Evolutionary conservation across 2,113 vertebrate species (phyloP).

Genomic region (Lota lota): DNA sequence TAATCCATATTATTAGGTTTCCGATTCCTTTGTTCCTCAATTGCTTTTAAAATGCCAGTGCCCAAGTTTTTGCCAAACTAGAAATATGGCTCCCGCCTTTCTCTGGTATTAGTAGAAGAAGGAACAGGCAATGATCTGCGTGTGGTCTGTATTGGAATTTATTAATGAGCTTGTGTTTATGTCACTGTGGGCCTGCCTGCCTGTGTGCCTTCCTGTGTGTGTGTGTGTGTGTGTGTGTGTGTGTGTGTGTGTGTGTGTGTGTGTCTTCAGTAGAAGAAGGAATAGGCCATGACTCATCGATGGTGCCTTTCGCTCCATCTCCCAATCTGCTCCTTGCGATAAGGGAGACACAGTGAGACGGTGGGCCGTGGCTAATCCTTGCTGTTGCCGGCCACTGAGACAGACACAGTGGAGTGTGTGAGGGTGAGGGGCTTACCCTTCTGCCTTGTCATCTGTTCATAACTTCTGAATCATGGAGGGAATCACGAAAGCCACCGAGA

Average conservation of each 20-base stretch:
- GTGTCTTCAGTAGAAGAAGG: conserved; percentile 2
- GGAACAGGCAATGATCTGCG: too few species aligned
- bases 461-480: conserved; percentile 52
- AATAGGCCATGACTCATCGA: conserved; percentile 41
- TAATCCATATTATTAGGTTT: too few species aligned
- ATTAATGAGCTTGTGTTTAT: too few species aligned
- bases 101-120: too few species aligned
- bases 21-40: too few species aligned
- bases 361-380: conserved; percentile 47
- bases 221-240: not conserved
- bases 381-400: conserved; percentile 31
- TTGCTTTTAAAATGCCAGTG: too few species aligned
- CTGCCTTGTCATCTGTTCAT: conserved; percentile 47
- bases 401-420: conserved; percentile 14
- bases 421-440: conserved; percentile 24
- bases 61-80: too few species aligned
- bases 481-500: conserved; percentile 40
- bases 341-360: conserved; percentile 32
- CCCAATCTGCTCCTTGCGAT: conserved; percentile 49
- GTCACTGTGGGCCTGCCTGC: too few species aligned
- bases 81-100: too few species aligned
- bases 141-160: too few species aligned
- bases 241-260: conserved; percentile 11
- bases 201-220: too few species aligned
- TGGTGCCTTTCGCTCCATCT: conserved; percentile 34